These are phyloP conservation scores for Girardia tigrina DNA, from an alignment of 2,888 invertebrate genomes.

Conservation along the genomic window DNA sequence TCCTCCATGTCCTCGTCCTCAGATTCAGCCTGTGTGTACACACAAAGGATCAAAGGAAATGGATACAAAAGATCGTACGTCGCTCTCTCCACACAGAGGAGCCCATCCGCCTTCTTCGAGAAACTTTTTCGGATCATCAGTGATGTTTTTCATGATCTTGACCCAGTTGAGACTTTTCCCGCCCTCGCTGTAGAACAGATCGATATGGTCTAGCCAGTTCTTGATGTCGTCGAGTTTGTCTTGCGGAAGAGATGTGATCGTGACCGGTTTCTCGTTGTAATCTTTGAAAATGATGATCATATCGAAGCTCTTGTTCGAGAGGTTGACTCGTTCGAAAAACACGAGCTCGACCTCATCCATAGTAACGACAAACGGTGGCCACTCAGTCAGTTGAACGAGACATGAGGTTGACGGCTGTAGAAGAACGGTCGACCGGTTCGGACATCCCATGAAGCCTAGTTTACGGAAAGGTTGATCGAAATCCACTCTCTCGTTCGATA, in stretches of 20 bases:
- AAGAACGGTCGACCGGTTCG: constrained; percentile 82
- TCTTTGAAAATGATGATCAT: constrained; percentile 99
- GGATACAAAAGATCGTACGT: too few relatives aligned
- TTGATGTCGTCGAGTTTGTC: constrained; percentile 96
- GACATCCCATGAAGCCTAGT: constrained; percentile 89
- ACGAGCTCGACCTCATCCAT: constrained; percentile 91
- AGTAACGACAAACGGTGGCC: constrained; percentile 97
- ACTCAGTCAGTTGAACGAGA: constrained; percentile 86
- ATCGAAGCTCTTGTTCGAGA: constrained; percentile 95
- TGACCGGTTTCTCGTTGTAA: constrained; percentile 77
- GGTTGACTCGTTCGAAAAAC: constrained; percentile 95
- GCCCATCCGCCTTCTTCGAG: constrained; percentile 97
- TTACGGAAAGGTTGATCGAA: constrained; percentile 97
- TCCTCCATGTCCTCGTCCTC: constrained; percentile 66
- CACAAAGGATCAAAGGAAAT: too few relatives aligned
- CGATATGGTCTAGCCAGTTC: constrained; percentile 89
- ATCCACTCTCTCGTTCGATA: constrained; percentile 90
- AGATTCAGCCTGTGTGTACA: constrained; percentile 39
- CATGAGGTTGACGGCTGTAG: constrained; percentile 95
- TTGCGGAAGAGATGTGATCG: constrained; percentile 99
- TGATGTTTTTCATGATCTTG: constrained; percentile 98
- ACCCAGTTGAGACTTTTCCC: constrained; percentile 96
- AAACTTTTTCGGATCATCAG: constrained; percentile 93
- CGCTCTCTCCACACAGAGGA: constrained; percentile 83
- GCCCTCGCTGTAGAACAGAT: constrained; percentile 90